Evolutionary conservation across 1,140 invertebrate species (phyloP).

Genomic region (Platorchestia sp.): DNA sequence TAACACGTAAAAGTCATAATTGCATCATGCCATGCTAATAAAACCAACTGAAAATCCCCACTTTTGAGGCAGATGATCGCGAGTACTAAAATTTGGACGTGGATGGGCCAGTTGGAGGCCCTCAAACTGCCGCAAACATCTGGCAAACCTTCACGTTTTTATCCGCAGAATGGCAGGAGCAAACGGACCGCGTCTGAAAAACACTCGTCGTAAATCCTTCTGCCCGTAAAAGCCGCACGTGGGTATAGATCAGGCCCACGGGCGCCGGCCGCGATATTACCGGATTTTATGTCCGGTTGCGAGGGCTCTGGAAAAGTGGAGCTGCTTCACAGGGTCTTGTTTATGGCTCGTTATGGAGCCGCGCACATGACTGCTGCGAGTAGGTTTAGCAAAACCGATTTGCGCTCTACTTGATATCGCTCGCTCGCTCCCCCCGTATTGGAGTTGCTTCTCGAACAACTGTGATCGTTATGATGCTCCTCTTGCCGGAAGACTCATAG

Average conservation of each 20-base stretch:
- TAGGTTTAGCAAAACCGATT: neutral
- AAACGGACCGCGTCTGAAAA: neutral
- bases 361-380: neutral
- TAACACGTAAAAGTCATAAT: neutral
- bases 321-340: neutral
- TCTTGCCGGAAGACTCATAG: too few species aligned
- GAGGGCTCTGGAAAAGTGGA: neutral
- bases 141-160: neutral
- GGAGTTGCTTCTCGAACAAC: too few species aligned
- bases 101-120: neutral
- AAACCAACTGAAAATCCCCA: neutral
- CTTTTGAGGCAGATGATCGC: neutral
- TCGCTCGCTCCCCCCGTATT: too few species aligned
- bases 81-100: neutral
- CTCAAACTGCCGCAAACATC: neutral
- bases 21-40: neutral
- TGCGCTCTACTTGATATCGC: neutral
- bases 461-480: too few species aligned
- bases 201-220: neutral
- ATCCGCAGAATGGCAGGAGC: neutral
- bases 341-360: neutral
- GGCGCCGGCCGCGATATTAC: neutral
- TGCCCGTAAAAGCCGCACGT: neutral
- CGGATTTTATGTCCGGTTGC: neutral
- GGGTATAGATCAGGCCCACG: neutral